Conservation (phyloP, 1,140 invertebrate genomes). For the Halesus radiatus region DNA sequence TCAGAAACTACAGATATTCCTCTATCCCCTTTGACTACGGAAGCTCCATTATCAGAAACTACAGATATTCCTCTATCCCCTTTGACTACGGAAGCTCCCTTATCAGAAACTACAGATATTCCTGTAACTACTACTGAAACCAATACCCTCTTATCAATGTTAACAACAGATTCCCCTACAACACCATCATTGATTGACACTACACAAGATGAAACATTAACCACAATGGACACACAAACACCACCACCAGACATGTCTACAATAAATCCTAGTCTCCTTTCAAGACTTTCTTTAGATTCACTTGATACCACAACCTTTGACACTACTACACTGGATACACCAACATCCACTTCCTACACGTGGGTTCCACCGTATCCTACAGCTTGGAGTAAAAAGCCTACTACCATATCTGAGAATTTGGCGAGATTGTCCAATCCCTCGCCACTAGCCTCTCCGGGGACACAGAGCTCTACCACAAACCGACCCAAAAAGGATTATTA, state of each 20-base stretch:
- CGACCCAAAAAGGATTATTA: constrained; percentile 76
- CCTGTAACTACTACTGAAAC: constrained; percentile 57
- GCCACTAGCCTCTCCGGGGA: constrained; percentile 63
- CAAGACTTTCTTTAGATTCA: constrained; percentile 14
- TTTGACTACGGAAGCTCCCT: background rate
- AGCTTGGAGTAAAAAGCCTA: constrained; percentile 37
- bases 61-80: background rate
- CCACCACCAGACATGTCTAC: background rate
- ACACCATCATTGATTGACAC: constrained; percentile 48
- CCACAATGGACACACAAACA: constrained; percentile 34
- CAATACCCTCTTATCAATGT: constrained; percentile 45
- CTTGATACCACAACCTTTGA: constrained; percentile 5
- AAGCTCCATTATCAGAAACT: constrained; percentile 27
- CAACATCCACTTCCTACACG: constrained; percentile 52
- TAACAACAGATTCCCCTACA: constrained; percentile 44
- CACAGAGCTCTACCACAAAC: constrained; percentile 61
- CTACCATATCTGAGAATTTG: constrained; percentile 19
- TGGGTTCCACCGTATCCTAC: constrained; percentile 52
- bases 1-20: constrained; percentile 55
- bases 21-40: constrained; percentile 56
- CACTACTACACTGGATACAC: constrained; percentile 37
- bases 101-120: constrained; percentile 50
- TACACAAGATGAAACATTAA: constrained; percentile 44
- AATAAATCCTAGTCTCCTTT: background rate
- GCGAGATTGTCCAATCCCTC: constrained; percentile 53